Base-by-base conservation (phyloP, 1,140 invertebrate species). In the Heliconius hermathena region DNA sequence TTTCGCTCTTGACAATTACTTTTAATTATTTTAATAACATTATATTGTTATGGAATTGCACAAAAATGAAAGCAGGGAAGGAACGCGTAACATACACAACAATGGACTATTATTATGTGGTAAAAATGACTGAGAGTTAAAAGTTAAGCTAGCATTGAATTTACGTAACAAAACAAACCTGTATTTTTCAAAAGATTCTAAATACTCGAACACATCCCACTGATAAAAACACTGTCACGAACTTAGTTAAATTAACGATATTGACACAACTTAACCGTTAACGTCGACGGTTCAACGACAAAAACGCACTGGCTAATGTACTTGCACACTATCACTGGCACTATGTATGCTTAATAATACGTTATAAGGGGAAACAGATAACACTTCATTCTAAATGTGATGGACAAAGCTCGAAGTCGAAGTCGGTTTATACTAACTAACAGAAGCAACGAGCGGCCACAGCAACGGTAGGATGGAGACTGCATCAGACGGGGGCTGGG, bases 341-440 rank as follows among this genome's bases (percentile, higher is more conserved):
- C 82, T 82, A 73, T 80, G 83, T 77, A 85, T 85, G 71, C 70
- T 60, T 79, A 81, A 38, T 77, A 72, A 76, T 77, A 83, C 86
- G 77, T 72, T 72, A 76, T 78, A 77, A 80, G 74, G 29, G 41
- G 75, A 82, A 85, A 85, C 75, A 83, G 73, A 85, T 85, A 84
- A 84, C 88, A 89, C 89, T 88, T 89, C 86, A 89, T 90, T 87
- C 87, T 84, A 86, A 85, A 87, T 84, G 76, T 73, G 74, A 83
- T 83, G 85, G 83, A 87, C 82, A 92, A 93, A 94, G 92, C 91
- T 91, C 92, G 91, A 85, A 81, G 84, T 85, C 92, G 87, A 84
- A 72, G 90, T 46, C 88, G 90, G 87, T 92, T 91, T 89, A 75
- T 33, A 22, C 20, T 80, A n/a, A n/a, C n/a, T 33, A 16, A 73